Evolutionary conservation across 2,888 invertebrate genomes (phyloP), one percentile per base, ranked within the genome.

Genomic region (Epirrhoe alternata): DNA sequence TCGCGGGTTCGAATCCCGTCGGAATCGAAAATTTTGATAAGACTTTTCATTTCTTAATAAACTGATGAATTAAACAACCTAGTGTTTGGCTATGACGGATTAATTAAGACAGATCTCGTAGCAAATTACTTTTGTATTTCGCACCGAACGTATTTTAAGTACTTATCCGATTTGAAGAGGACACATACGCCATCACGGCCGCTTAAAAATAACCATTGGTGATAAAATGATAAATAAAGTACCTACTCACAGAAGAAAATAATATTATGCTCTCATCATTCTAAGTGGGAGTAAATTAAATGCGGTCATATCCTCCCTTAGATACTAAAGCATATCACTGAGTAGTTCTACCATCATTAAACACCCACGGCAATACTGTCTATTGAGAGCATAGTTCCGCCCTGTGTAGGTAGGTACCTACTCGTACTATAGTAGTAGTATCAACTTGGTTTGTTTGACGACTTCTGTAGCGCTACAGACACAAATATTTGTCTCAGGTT

Each of bases 301-400:
- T 56, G 62, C 31, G 51, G 17, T 62, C 51, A 62, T 56, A 55
- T 62, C 56, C 61, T 61, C 60, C 17, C 33, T 17, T 33, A 16
- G 61, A 35, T 33, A n/a, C 33, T 38, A 38, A 53, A 12, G 60
- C 35, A 31, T 61, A 53, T 16, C n/a, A 35, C 45, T 49, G 17
- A 33, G 12, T 38, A 35, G 24, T 4, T 54, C 8, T 14, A 45
- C 33, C 31, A 54, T 54, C 35, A 54, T 61, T 61, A 61, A 8
- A 61, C 61, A 49, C 61, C 61, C 35, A 61, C 61, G 17, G 33
- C 14, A 17, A 16, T 10, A 30, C 24, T 50, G 10, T 12, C 17
- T 30, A 45, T 49, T 51, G 35, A 38, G 51, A 30, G 51, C n/a
- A 51, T 38, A 51, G 14, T 50, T 57, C 49, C 33, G 47, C 16